Evolutionary conservation across 2,113 vertebrate genomes (phyloP).

Genomic region (Copsychus sechellarum): DNA sequence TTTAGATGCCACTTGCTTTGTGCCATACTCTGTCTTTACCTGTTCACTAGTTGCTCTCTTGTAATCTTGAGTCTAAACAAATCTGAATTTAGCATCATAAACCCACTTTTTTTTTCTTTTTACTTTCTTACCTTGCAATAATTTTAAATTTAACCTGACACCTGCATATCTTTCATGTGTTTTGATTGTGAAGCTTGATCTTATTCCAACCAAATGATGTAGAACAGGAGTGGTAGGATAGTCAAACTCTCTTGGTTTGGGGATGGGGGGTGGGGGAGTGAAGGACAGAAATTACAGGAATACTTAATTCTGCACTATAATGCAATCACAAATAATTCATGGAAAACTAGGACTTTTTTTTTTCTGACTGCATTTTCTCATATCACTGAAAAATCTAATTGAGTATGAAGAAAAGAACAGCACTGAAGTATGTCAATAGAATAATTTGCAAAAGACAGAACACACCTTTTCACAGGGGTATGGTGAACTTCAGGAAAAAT

Average conservation of each 20-base stretch:
- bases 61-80: neutral
- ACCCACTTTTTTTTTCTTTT: neutral
- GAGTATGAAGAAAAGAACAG: neutral
- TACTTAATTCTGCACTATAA: neutral
- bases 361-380: neutral
- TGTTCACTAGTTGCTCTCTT: neutral
- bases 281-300: neutral
- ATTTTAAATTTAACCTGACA: neutral
- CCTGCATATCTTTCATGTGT: neutral
- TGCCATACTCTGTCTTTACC: neutral
- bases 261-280: neutral
- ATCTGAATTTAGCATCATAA: neutral
- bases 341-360: neutral
- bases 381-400: neutral
- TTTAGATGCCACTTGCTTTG: neutral
- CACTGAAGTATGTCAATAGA: neutral
- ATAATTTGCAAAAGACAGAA: neutral
- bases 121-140: neutral
- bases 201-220: neutral
- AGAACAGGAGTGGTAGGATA: neutral
- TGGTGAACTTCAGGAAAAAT: neutral
- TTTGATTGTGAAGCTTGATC: neutral
- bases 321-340: neutral
- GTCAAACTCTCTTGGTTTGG: neutral
- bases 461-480: neutral